phyloP scores from a whole-genome alignment of 1,140 invertebrate species.

The Pseudomyrmex gracilis region DNA sequence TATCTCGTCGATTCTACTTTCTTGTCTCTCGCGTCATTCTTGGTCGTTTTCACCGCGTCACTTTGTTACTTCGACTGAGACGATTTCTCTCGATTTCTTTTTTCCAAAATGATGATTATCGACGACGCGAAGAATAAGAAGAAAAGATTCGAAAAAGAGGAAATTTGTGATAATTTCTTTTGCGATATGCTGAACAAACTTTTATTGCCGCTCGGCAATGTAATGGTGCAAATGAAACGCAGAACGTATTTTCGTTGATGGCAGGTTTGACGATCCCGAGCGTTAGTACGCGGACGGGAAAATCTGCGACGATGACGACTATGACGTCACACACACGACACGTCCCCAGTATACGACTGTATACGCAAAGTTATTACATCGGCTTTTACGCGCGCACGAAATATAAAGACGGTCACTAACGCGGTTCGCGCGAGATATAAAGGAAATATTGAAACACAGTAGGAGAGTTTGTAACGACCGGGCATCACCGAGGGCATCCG shows the following conservation, averaged over 20 bases:
- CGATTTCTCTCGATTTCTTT: slow-evolving; percentile 29
- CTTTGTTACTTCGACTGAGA: slow-evolving; percentile 57
- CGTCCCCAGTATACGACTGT: slow-evolving; percentile 1
- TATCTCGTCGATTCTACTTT: slow-evolving; percentile 57
- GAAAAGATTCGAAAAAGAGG: too few relatives aligned
- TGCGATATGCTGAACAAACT: slow-evolving; percentile 11
- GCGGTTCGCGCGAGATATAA: slow-evolving; percentile 43
- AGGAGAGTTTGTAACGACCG: slow-evolving; percentile 65
- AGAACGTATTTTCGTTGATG: slow-evolving; percentile 34
- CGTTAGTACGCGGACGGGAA: not conserved
- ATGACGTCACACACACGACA: not conserved
- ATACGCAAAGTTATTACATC: slow-evolving; percentile 55
- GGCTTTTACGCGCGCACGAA: slow-evolving; percentile 61
- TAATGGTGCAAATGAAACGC: not conserved
- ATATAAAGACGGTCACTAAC: slow-evolving; percentile 67
- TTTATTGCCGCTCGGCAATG: slow-evolving; percentile 41
- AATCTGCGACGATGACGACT: not conserved
- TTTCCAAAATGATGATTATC: slow-evolving; percentile 23
- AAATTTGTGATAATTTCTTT: slow-evolving; percentile 18
- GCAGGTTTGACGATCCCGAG: slow-evolving; percentile 52
- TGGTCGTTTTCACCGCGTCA: slow-evolving; percentile 60
- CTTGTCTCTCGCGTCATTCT: slow-evolving; percentile 54
- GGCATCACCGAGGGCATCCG: not conserved
- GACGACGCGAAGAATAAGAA: not conserved
- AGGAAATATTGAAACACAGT: slow-evolving; percentile 72